These are phyloP conservation scores for Bombus haemorrhoidalis DNA, from an alignment of 1,140 invertebrate species.

Conservation along the genomic window DNA sequence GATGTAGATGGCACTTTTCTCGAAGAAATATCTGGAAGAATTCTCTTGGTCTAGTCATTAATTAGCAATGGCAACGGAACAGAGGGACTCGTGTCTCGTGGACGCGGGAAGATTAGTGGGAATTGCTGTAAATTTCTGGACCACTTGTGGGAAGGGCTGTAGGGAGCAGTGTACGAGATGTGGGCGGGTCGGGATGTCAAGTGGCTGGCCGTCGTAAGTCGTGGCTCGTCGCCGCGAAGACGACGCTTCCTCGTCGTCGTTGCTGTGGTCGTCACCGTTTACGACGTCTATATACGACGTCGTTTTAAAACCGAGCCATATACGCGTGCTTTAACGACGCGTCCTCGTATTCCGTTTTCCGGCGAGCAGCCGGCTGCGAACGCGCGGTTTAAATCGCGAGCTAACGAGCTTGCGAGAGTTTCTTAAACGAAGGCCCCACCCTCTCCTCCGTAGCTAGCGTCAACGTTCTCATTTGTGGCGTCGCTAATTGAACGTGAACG, in stretches of 20 bases:
- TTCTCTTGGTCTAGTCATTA: not conserved
- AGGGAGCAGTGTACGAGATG: conserved; percentile 55
- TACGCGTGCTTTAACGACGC: conserved; percentile 26
- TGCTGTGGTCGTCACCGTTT: conserved; percentile 1
- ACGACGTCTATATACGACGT: not conserved
- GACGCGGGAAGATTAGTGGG: conserved; percentile 46
- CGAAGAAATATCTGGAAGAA: not conserved
- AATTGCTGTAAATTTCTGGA: conserved; percentile 63
- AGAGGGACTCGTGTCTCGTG: not conserved
- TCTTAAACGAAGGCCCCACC: not conserved
- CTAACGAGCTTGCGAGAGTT: conserved; percentile 46
- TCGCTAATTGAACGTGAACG: conserved; percentile 46
- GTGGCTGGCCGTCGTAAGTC: conserved; percentile 64
- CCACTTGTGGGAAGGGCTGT: conserved; percentile 39
- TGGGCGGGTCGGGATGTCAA: conserved; percentile 70
- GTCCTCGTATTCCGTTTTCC: conserved; percentile 21
- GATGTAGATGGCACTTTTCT: not conserved
- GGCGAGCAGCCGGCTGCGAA: not conserved
- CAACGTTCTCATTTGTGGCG: conserved; percentile 28
- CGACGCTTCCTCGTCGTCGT: not conserved
- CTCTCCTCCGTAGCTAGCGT: not conserved
- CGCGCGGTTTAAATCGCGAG: conserved; percentile 37
- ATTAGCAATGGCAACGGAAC: not conserved
- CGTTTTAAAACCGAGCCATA: conserved; percentile 15
- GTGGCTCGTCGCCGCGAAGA: conserved; percentile 14